These are phyloP conservation scores for Sciurus niger DNA, from an alignment of 2,113 vertebrate species.

Conservation along the genomic window DNA sequence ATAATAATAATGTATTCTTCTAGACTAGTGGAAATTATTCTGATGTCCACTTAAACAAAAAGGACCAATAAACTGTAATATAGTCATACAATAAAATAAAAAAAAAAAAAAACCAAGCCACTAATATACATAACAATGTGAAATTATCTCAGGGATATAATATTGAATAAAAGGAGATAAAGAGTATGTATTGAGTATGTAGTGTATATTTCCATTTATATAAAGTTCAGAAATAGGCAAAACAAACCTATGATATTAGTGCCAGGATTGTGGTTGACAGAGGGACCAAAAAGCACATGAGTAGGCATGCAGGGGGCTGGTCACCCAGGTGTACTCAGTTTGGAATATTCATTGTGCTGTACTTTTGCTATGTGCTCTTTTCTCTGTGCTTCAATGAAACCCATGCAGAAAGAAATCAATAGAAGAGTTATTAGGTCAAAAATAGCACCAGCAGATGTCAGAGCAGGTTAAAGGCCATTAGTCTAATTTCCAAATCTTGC, in stretches of 20 bases:
- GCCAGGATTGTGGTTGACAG: neutral
- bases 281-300: neutral
- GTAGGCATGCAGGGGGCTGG: neutral
- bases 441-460: no score
- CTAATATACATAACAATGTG: neutral
- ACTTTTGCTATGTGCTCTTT: neutral
- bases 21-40: neutral
- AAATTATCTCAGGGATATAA: neutral
- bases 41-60: neutral
- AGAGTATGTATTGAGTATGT: neutral
- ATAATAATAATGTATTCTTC: neutral
- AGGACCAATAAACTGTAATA: neutral
- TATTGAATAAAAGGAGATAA: neutral
- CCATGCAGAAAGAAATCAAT: neutral
- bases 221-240: neutral
- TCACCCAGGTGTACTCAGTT: neutral
- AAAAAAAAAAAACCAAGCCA: neutral
- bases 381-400: neutral
- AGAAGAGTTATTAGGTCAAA: neutral
- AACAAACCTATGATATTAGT: neutral
- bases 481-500: no score
- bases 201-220: neutral
- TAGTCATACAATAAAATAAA: neutral
- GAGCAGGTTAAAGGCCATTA: no score
- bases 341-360: neutral